Conservation (phyloP, 2,888 invertebrate genomes). For the Aspidiotus rigidus region DNA sequence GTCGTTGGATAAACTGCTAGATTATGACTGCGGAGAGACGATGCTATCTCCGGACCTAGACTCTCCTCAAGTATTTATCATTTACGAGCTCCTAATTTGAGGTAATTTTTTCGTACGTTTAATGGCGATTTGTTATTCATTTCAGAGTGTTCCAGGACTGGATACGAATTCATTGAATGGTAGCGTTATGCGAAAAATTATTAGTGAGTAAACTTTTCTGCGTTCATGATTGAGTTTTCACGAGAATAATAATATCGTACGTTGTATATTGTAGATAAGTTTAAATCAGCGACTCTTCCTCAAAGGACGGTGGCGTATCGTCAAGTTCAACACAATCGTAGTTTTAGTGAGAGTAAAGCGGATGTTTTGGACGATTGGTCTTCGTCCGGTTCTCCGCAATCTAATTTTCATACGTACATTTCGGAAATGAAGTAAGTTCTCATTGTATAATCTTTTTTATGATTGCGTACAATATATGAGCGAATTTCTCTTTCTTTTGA, state of each 20-base stretch:
- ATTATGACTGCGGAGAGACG: constrained; percentile 22
- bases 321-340: constrained; percentile 38
- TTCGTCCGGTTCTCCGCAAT: constrained; percentile 22
- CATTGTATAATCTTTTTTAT: not conserved
- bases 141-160: not conserved
- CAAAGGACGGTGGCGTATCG: constrained; percentile 27
- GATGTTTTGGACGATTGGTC: constrained; percentile 35
- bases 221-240: too few relatives aligned
- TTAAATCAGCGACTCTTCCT: constrained; percentile 40
- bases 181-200: constrained; percentile 4
- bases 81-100: too few relatives aligned
- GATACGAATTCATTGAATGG: constrained; percentile 10
- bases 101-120: not conserved
- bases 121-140: not conserved
- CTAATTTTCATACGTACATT: constrained; percentile 26
- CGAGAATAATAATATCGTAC: not conserved
- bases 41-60: constrained; percentile 23
- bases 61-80: constrained; percentile 14
- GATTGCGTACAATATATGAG: not conserved
- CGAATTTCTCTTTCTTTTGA: constrained; percentile 5
- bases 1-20: constrained; percentile 11
- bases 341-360: constrained; percentile 41
- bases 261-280: constrained; percentile 7
- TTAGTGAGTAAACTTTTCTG: not conserved
- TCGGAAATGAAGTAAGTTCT: constrained; percentile 13